Conservation (phyloP, 2,888 invertebrate genomes). For the Danaus chrysippus region DNA sequence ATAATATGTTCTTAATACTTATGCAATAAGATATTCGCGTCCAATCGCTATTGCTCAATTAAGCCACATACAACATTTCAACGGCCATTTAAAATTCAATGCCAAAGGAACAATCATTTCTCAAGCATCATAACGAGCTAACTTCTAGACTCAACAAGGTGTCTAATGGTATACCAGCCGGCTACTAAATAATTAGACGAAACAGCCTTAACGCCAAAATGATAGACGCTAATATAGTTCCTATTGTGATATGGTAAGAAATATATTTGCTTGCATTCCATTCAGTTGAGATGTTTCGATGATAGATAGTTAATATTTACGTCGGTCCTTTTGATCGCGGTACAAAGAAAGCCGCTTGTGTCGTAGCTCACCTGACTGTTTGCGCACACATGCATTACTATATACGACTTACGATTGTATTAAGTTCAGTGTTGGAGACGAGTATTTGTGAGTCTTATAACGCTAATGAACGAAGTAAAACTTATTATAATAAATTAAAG, state of each 20-base stretch:
- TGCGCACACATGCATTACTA: slow-evolving; percentile 33
- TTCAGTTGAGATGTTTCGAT: slow-evolving; percentile 13
- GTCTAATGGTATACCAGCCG: slow-evolving; percentile 55
- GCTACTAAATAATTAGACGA: slow-evolving; percentile 6
- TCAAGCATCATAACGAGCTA: slow-evolving; percentile 49
- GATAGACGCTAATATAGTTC: not conserved
- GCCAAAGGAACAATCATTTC: slow-evolving; percentile 40
- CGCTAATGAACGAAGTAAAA: slow-evolving; percentile 6
- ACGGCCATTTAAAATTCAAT: slow-evolving; percentile 28
- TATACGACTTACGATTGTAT: slow-evolving; percentile 29
- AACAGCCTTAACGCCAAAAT: slow-evolving; percentile 11
- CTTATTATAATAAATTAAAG: not conserved
- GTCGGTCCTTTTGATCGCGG: slow-evolving; percentile 70
- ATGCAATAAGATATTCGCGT: slow-evolving; percentile 19
- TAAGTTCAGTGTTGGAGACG: slow-evolving; percentile 21
- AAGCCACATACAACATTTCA: slow-evolving; percentile 25
- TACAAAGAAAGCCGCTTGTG: slow-evolving; percentile 73
- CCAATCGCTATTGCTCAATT: slow-evolving; percentile 19
- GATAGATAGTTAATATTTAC: slow-evolving; percentile 42
- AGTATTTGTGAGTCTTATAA: slow-evolving; percentile 28
- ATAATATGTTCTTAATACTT: slow-evolving; percentile 2
- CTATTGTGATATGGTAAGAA: not conserved
- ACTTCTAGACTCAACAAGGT: slow-evolving; percentile 70
- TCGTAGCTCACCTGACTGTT: slow-evolving; percentile 74
- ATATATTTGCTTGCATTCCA: slow-evolving; percentile 6